Evolutionary conservation across 2,888 invertebrate species (phyloP), one percentile per base, ranked within the genome.

Genomic region (Lomographa bimaculata): DNA sequence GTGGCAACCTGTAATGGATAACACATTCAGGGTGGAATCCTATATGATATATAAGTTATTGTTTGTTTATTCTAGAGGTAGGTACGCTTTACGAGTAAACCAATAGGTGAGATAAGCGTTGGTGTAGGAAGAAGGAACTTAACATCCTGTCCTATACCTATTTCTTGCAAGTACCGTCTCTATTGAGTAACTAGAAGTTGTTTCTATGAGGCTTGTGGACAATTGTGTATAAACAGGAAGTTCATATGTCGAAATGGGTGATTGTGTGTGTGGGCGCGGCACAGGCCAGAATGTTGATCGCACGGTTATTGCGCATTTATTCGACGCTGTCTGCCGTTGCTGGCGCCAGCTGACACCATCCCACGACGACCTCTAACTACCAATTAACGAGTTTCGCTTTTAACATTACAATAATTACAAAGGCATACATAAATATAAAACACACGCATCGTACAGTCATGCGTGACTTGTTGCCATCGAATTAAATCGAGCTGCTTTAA

Each of bases 201-300:
- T 63, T 61, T 57, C 49, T 60, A 56, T 55, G 52, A 46, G 45
- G 45, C 60, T 62, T 45, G 45, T 45, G 55, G 57, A 49, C 51
- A 60, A 58, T 62, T 54, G 58, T 50, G 49, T 61, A 55, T 71
- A 79, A 72, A 81, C 84, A 81, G 86, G 86, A 84, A 83, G 72
- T 64, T 60, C 54, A 50, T 65, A 58, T 75, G 68, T 73, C 62
- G 67, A 73, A 79, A 72, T 67, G 63, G 65, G 64, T 56, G 73
- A 79, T 75, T 76, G 76, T 76, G 76, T 73, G 57, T 51, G 80
- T 78, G 74, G 84, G 84, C 56, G 82, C 77, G 79, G n/a, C n/a
- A 55, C 71, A 62, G 54, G 54, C 55, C 57, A 62, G 72, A 75
- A 79, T 75, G 77, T 75, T 66, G 67, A 60, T 69, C 63, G 62